Base-by-base conservation (phyloP, 2,888 invertebrate genomes). In the Cephus runcator region DNA sequence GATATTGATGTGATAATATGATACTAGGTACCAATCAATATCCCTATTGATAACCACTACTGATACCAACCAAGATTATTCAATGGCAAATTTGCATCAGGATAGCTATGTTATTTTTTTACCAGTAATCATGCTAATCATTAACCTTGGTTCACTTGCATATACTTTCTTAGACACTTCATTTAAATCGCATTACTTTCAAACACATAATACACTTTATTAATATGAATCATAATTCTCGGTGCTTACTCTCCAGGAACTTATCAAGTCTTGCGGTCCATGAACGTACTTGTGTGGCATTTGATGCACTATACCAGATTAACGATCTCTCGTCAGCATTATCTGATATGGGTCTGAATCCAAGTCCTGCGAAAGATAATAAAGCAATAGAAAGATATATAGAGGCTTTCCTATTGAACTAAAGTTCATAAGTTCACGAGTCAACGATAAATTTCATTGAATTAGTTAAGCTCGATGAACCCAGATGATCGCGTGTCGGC, bases 301-400 rank as follows among this genome's bases (percentile, higher is more conserved):
- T 94, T 69, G 92, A 92, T 3, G 92, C 90, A 81, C 93, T 92
- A 83, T 93, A 95, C 92, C 93, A 93, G 83, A 95, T 94, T 0
- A 95, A 90, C 0, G 95, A 94, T 12, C 94, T 94, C 76, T 94
- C 93, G 76, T 93, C 93, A 0, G 93, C 92, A 81, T 92, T 92
- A 0, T 89, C 87, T 77, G 93, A 90, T 73, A 94, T 92, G 0
- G 95, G 95, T 69, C 95, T 93, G 86, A 94, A 95, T 76, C 95
- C 95, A 77, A 95, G 86, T 30, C 95, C 95, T 86, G 93, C 93
- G 90, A 75, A 69, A 40, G 1, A 68, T 73, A 79, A 75, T 11
- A 80, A 35, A 31, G 34, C 35, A 30, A 56, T 36, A n/a, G 40
- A 74, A 73, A 30, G 36, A 34, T 9, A 40, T n/a, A 11, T 1